Conservation (phyloP, 92 coral and sea anemone genomes). For the Parazoanthus atlanticus region DNA sequence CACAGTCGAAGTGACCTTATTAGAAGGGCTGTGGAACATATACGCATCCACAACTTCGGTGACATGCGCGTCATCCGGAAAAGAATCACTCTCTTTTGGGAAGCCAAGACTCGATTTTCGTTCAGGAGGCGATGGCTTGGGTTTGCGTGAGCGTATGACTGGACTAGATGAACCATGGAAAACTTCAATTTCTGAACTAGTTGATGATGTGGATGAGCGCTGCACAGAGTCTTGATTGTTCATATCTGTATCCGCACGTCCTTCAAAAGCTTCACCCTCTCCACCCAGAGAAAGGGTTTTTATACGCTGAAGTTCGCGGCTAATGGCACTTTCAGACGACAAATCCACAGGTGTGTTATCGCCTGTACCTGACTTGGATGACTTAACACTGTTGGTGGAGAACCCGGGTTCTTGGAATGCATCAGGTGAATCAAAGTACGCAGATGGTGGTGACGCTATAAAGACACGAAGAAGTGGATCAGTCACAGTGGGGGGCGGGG, state of each 20-base stretch:
- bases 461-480: conserved; percentile 33
- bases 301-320: conserved; percentile 39
- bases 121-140: conserved; percentile 37
- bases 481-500: conserved; percentile 69
- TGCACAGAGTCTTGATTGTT: neutral
- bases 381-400: neutral
- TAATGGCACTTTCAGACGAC: conserved; percentile 33
- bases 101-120: conserved; percentile 32
- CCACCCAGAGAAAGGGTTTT: conserved; percentile 25
- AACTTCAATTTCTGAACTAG: conserved; percentile 17
- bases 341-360: neutral
- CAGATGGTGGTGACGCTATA: conserved; percentile 38
- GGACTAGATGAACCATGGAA: neutral
- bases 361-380: neutral
- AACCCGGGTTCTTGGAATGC: conserved; percentile 3
- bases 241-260: too few species aligned
- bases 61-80: neutral
- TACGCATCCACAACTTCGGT: neutral
- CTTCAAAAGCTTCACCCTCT: too few species aligned
- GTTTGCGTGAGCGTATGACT: conserved; percentile 16
- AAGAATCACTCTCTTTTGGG: neutral
- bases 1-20: neutral
- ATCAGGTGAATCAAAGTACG: conserved; percentile 10
- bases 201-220: neutral
- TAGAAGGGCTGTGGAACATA: neutral